phyloP scores from a whole-genome alignment of 2,113 vertebrate species.

The Nothocercus nigrocapillus region DNA sequence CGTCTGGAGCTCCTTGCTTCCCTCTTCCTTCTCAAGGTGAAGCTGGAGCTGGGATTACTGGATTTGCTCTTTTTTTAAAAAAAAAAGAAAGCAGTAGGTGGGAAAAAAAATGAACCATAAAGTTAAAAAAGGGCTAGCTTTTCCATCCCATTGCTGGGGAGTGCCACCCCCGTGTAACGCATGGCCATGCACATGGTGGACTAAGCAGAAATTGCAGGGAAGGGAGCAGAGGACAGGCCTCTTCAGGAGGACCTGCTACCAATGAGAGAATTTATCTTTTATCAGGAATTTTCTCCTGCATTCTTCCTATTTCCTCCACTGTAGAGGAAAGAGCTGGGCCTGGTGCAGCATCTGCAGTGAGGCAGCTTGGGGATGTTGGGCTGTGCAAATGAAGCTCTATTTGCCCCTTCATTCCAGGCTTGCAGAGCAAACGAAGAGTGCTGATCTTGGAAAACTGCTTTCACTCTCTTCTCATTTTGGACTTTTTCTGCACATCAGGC shows the following conservation, averaged over 20 bases:
- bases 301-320: background rate
- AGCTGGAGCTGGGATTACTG: background rate
- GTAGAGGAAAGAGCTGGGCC: background rate
- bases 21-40: background rate
- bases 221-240: background rate
- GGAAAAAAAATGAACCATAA: background rate
- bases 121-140: background rate
- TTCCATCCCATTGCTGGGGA: background rate
- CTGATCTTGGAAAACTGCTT: background rate
- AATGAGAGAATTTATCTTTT: background rate
- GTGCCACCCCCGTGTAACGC: background rate
- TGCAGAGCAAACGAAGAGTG: background rate
- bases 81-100: background rate
- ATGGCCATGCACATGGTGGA: too few relatives aligned
- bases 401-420: background rate
- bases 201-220: background rate
- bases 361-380: background rate
- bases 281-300: accelerated
- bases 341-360: background rate
- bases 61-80: background rate
- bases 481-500: background rate
- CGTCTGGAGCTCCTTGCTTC: background rate
- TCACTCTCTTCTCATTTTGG: slow-evolving; percentile 1
- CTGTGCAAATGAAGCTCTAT: background rate
- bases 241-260: background rate